Conservation (phyloP, 2,113 vertebrate genomes). For the Toxostoma redivivum region DNA sequence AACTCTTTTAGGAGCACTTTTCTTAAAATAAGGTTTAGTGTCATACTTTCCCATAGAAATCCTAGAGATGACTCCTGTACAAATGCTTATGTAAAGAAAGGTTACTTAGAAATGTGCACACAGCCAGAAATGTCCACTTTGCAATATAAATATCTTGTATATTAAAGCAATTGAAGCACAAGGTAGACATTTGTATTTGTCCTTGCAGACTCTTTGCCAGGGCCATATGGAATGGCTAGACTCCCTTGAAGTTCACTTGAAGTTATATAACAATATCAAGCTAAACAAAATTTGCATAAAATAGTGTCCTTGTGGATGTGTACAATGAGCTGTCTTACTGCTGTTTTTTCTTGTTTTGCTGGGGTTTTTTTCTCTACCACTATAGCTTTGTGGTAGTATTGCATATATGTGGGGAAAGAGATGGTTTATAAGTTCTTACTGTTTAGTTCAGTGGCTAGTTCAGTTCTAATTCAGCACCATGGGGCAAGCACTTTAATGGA, state of each 20-base stretch:
- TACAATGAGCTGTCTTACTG: neutral
- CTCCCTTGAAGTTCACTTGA: neutral
- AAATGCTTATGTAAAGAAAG: neutral
- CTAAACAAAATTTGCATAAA: neutral
- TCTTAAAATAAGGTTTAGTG: neutral
- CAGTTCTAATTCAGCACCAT: neutral
- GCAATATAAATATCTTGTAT: neutral
- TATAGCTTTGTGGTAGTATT: neutral
- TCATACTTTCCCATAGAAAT: neutral
- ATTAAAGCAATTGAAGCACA: neutral
- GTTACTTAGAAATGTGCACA: neutral
- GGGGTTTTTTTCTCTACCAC: rapidly evolving
- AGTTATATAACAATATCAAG: neutral
- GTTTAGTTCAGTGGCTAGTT: neutral
- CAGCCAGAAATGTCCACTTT: neutral
- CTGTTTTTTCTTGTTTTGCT: neutral
- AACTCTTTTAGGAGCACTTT: neutral
- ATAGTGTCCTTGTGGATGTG: neutral
- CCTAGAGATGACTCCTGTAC: neutral
- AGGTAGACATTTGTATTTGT: neutral
- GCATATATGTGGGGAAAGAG: neutral
- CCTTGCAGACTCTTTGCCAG: neutral
- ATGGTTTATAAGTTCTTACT: neutral
- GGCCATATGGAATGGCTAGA: neutral
- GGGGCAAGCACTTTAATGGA: neutral